Conservation (phyloP, 64 coral and sea anemone species). For the Pachyseris speciosa region DNA sequence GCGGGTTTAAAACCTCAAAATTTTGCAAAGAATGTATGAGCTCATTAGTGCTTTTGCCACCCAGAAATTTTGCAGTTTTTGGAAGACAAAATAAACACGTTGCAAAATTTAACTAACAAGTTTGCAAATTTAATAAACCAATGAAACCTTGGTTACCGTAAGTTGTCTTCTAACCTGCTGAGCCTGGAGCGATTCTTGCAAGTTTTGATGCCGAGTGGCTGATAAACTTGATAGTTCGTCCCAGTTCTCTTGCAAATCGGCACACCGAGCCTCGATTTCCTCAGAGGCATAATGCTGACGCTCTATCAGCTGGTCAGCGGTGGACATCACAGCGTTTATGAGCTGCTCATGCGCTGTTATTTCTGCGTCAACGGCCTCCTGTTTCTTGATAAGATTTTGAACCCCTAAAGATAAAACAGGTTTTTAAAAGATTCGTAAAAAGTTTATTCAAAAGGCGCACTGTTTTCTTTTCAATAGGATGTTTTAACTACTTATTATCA, state of each 20-base stretch:
- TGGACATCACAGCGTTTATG: constrained; percentile 39
- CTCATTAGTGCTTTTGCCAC: too few relatives aligned
- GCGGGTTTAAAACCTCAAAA: too few relatives aligned
- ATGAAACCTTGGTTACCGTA: too few relatives aligned
- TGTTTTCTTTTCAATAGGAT: background rate
- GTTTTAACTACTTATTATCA: background rate
- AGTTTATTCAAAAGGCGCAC: background rate
- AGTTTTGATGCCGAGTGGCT: constrained; percentile 62
- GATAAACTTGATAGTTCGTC: constrained; percentile 55
- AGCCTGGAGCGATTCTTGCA: constrained; percentile 76
- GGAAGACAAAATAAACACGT: too few relatives aligned
- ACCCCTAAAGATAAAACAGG: constrained; percentile 38
- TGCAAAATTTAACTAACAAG: too few relatives aligned
- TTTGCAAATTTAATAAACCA: too few relatives aligned
- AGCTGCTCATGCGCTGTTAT: constrained; percentile 81
- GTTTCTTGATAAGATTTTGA: constrained; percentile 94
- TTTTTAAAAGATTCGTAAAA: too few relatives aligned
- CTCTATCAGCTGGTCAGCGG: constrained; percentile 71
- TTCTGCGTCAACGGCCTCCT: constrained; percentile 84
- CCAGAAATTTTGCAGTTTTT: too few relatives aligned
- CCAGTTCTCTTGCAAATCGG: constrained; percentile 68
- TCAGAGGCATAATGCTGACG: constrained; percentile 80
- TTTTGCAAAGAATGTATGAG: too few relatives aligned
- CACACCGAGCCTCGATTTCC: constrained; percentile 66
- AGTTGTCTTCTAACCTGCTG: constrained; percentile 89